These are phyloP conservation scores for Tetragonula carbonaria DNA, from an alignment of 2,888 invertebrate species.

Conservation along the genomic window DNA sequence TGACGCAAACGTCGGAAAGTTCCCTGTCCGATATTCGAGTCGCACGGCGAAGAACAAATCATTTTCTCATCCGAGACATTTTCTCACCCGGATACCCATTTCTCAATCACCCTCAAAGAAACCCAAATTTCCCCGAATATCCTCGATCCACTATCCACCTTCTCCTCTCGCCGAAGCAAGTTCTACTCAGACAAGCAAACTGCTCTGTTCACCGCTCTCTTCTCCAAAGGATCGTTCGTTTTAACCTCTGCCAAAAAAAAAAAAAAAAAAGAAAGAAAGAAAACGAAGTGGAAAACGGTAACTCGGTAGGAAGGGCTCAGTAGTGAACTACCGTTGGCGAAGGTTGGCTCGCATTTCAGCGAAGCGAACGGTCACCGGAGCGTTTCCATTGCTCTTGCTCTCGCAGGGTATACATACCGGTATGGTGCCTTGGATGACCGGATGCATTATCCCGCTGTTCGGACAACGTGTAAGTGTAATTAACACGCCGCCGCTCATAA, in stretches of 20 bases:
- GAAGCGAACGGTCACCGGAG: constrained; percentile 18
- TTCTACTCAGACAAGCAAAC: background rate
- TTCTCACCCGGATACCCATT: background rate
- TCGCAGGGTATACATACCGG: constrained; percentile 41
- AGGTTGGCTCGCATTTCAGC: constrained; percentile 40
- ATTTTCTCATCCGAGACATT: background rate
- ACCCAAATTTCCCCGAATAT: background rate
- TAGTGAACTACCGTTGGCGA: background rate
- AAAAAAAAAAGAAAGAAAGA: no score
- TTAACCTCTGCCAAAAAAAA: no score
- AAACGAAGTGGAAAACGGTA: background rate
- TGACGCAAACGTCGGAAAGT: no score
- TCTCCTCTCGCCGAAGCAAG: background rate
- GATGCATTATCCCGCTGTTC: constrained; percentile 77
- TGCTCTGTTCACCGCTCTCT: background rate
- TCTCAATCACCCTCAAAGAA: background rate
- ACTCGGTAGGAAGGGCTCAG: constrained; percentile 1
- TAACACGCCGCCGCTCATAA: constrained; percentile 76
- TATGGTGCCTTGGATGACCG: constrained; percentile 67
- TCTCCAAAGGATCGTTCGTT: background rate
- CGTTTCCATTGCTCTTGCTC: constrained; percentile 56
- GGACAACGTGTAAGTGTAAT: constrained; percentile 79
- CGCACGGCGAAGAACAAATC: no score
- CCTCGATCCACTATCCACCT: no score
- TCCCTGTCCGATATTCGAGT: no score